Evolutionary conservation across 1,140 invertebrate genomes (phyloP), one percentile per base, ranked within the genome.

Genomic region (Dinoponera quadriceps): DNA sequence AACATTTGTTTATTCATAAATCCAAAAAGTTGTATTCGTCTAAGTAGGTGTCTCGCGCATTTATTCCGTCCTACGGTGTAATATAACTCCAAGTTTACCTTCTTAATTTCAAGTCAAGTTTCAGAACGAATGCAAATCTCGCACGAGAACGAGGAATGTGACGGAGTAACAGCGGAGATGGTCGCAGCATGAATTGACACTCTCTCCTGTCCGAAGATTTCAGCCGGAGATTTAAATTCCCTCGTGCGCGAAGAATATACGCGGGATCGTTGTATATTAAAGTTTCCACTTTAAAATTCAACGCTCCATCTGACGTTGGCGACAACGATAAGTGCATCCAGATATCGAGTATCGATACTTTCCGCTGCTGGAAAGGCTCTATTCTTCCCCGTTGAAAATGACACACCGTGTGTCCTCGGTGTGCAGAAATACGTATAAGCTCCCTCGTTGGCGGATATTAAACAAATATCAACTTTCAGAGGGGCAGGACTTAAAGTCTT

Each of bases 251-350:
- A 69, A 69, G 49, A 78, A 68, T 55, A 57, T 49, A 33, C 7
- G 7, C 38, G 9, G 22, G 33, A 20, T 25, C 48, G 59, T n/a
- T 20, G 51, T 44, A 44, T 22, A 57, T 69, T 54, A 48, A 69
- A 80, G 65, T 71, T 69, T 27, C 33, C 33, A 44, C 33, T 71
- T 80, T 80, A 71, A 71, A 80, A 80, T 80, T 80, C 75, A 80
- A 57, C 65, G 54, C 13, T 69, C 27, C 38, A 59, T 80, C 65
- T 69, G 75, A 25, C 65, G 33, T 57, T 77, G 66, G 60, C 29
- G 49, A 68, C 75, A 63, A 69, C 75, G 75, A 71, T 57, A 69
- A 57, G 65, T 80, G 65, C 63, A 80, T 80, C 60, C 13, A 69
- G 51, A 57, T 80, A 80, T 71, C 68, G 68, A 55, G 68, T 71